These are phyloP conservation scores for Nipponacmea schrenckii DNA, from an alignment of 2,888 invertebrate genomes.

Conservation along the genomic window DNA sequence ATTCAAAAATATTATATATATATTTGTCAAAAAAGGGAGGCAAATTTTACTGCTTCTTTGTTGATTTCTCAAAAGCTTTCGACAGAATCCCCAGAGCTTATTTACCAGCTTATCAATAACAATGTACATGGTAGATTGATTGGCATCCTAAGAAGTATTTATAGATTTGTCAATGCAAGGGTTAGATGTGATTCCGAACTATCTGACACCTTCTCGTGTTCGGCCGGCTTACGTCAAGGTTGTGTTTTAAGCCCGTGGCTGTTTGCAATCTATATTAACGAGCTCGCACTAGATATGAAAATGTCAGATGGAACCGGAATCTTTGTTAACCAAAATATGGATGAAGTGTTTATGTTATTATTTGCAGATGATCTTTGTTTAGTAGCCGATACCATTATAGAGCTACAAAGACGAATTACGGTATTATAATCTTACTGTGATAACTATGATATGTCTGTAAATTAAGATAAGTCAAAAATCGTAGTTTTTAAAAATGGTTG, in stretches of 20 bases:
- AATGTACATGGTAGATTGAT: slow-evolving; percentile 3
- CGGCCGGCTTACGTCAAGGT: not conserved
- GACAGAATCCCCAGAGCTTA: not conserved
- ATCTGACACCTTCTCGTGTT: not conserved
- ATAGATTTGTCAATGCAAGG: not conserved
- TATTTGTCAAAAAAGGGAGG: too few species aligned
- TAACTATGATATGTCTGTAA: not conserved
- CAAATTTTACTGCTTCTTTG: not conserved
- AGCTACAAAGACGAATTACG: not conserved
- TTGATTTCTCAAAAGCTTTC: not conserved
- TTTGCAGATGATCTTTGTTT: slow-evolving; percentile 4
- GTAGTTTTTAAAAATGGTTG: not conserved
- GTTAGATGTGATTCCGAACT: slow-evolving; percentile 5
- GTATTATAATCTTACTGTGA: not conserved
- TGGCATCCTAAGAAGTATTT: not conserved
- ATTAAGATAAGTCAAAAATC: not conserved
- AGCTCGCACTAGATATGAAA: not conserved
- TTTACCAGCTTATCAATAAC: not conserved
- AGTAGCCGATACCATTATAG: slow-evolving; percentile 1
- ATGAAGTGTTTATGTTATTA: slow-evolving; percentile 1
- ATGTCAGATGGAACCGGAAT: not conserved
- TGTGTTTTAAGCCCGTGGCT: slow-evolving; percentile 3
- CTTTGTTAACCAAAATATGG: not conserved
- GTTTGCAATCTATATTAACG: not conserved
- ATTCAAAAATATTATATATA: not conserved